Conservation (phyloP, 2,888 invertebrate species). For the Tyria jacobaeae region DNA sequence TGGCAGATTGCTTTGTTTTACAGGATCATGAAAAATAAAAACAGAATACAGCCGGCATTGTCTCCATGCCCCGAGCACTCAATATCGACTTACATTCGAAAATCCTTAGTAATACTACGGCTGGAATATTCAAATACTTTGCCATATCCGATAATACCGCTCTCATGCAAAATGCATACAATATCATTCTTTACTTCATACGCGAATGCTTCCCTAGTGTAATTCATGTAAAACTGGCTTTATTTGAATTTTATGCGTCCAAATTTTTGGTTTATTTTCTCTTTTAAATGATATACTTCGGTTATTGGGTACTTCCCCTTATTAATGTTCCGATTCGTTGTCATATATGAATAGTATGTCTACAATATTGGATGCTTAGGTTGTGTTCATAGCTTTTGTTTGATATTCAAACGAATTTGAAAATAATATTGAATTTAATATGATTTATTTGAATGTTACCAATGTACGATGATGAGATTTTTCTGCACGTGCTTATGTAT, state of each 20-base stretch:
- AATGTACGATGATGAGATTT: too few relatives aligned
- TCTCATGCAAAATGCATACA: constrained; percentile 86
- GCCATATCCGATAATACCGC: constrained; percentile 81
- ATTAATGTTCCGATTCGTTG: constrained; percentile 19
- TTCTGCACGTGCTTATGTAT: too few relatives aligned
- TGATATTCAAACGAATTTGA: neutral
- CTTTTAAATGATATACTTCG: constrained; percentile 35
- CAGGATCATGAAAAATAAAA: constrained; percentile 1
- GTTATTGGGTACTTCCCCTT: constrained; percentile 28
- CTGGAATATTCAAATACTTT: constrained; percentile 82
- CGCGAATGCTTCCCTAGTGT: constrained; percentile 75
- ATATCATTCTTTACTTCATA: constrained; percentile 84
- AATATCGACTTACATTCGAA: constrained; percentile 37
- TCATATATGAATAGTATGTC: constrained; percentile 16
- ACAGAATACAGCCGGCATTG: neutral
- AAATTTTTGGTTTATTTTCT: constrained; percentile 67
- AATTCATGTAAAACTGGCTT: constrained; percentile 83
- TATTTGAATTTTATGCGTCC: constrained; percentile 81
- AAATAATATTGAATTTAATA: neutral
- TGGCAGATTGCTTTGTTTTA: neutral
- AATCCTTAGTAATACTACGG: constrained; percentile 53
- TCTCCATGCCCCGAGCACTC: constrained; percentile 2
- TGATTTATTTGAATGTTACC: neutral
- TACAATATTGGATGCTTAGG: constrained; percentile 8
- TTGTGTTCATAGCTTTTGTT: neutral